Evolutionary conservation across 2,797 vertebrate species (phyloP).

Genomic region (Benthosema pterotum): DNA sequence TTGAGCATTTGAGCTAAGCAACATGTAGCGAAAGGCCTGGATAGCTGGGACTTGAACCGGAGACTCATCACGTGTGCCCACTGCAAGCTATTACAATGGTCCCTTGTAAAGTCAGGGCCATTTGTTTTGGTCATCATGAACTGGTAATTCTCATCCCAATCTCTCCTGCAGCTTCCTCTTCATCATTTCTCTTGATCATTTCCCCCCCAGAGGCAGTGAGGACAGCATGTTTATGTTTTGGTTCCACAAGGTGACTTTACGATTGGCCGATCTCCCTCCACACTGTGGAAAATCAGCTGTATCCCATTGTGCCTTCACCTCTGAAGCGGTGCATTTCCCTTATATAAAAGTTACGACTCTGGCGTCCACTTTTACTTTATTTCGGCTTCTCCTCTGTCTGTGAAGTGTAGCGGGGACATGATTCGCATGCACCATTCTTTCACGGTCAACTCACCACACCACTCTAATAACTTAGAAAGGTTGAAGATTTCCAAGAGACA

Average conservation of each 20-base stretch:
- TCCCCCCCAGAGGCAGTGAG: conserved; percentile 2
- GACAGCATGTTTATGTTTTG: conserved; percentile 22
- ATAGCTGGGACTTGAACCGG: no score
- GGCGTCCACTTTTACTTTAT: conserved; percentile 24
- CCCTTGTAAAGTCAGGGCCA: neutral
- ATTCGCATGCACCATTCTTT: conserved; percentile 20
- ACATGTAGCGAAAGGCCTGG: no score
- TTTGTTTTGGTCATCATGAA: neutral
- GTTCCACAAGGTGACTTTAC: conserved; percentile 34
- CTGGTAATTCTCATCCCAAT: conserved; percentile 1
- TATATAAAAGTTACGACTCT: conserved; percentile 50
- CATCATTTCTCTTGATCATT: neutral
- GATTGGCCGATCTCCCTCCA: conserved; percentile 43
- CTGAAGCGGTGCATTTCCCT: conserved; percentile 45
- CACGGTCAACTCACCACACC: neutral
- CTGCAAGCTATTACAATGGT: conserved; percentile 7
- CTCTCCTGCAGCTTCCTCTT: neutral
- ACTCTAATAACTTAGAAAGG: no score
- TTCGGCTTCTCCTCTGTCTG: conserved; percentile 15
- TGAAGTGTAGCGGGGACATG: conserved; percentile 15
- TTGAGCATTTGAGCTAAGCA: no score
- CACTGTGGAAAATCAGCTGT: conserved; percentile 44
- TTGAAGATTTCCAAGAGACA: no score
- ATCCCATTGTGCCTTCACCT: conserved; percentile 38
- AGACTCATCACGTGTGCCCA: neutral